Percentiles rank a stretch among this genome's conserved stretches.
Evolutionary conservation across 2,888 invertebrate genomes (phyloP).

Genomic region (Tryphoninae sp.): DNA sequence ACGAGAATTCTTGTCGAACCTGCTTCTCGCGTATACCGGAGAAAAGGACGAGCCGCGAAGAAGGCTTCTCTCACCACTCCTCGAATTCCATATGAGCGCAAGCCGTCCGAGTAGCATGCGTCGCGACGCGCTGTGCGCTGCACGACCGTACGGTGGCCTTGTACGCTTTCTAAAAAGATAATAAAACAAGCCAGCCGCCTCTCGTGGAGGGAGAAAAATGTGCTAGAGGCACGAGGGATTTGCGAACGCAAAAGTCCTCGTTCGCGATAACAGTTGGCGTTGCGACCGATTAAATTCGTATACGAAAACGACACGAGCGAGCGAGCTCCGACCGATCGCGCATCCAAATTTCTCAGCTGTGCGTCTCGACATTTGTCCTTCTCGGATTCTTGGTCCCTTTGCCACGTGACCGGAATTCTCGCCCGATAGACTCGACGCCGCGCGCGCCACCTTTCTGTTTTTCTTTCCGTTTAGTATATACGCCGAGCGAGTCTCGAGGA

Average conservation of each 20-base stretch:
- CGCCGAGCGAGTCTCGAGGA: background rate
- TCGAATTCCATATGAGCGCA: conserved; percentile 63
- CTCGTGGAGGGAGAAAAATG: background rate
- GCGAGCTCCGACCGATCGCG: background rate
- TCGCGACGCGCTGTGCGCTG: conserved; percentile 43
- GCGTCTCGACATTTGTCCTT: background rate
- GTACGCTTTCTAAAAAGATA: conserved; percentile 71
- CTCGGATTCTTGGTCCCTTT: conserved; percentile 23
- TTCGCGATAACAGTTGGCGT: conserved; percentile 16
- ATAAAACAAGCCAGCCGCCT: conserved; percentile 59
- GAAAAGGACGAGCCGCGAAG: conserved; percentile 50
- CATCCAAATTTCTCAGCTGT: conserved; percentile 18
- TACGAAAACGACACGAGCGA: background rate
- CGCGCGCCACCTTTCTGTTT: background rate
- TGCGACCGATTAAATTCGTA: background rate
- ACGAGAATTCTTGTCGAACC: conserved; percentile 61
- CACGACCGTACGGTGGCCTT: conserved; percentile 58
- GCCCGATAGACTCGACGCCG: background rate
- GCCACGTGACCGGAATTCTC: conserved; percentile 30
- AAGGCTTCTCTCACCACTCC: conserved; percentile 64
- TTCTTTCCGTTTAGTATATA: background rate
- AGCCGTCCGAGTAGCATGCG: conserved; percentile 23
- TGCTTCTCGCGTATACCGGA: conserved; percentile 53
- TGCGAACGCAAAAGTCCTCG: background rate
- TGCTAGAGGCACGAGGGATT: background rate